phyloP scores from a whole-genome alignment of 2,113 vertebrate genomes.

The Microcebus griseorufus region DNA sequence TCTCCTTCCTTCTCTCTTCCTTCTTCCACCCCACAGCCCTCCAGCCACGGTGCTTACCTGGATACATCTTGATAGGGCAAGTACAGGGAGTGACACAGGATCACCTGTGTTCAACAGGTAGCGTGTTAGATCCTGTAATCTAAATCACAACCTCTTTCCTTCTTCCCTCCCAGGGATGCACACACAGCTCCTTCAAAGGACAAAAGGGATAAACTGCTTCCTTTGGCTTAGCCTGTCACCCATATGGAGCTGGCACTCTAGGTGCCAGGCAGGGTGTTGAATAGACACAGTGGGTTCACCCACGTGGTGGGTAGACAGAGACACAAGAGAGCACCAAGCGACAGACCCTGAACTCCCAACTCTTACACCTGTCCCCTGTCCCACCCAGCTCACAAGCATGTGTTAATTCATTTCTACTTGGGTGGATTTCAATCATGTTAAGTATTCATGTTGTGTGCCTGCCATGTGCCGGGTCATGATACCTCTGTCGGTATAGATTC shows the following conservation, averaged over 20 bases:
- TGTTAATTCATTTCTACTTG: too few relatives aligned
- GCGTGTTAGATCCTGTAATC: background rate
- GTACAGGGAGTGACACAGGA: background rate
- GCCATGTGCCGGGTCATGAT: background rate
- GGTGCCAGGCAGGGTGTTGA: too few relatives aligned
- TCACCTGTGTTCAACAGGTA: background rate
- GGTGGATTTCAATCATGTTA: background rate
- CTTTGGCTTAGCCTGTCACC: background rate
- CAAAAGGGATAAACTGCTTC: background rate
- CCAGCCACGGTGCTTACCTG: background rate
- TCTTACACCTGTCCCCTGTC: too few relatives aligned
- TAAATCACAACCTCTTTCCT: background rate
- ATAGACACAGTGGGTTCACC: too few relatives aligned
- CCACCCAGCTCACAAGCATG: too few relatives aligned
- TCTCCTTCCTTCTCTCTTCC: background rate
- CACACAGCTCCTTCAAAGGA: background rate
- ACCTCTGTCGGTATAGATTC: background rate
- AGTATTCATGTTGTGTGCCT: background rate
- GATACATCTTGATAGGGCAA: background rate
- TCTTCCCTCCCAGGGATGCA: background rate
- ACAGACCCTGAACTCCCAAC: too few relatives aligned
- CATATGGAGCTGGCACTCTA: background rate
- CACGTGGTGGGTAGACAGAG: too few relatives aligned
- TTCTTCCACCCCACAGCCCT: background rate
- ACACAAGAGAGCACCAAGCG: too few relatives aligned